Evolutionary conservation across 2,888 invertebrate species (phyloP).

Genomic region (Yponomeuta malinellus): DNA sequence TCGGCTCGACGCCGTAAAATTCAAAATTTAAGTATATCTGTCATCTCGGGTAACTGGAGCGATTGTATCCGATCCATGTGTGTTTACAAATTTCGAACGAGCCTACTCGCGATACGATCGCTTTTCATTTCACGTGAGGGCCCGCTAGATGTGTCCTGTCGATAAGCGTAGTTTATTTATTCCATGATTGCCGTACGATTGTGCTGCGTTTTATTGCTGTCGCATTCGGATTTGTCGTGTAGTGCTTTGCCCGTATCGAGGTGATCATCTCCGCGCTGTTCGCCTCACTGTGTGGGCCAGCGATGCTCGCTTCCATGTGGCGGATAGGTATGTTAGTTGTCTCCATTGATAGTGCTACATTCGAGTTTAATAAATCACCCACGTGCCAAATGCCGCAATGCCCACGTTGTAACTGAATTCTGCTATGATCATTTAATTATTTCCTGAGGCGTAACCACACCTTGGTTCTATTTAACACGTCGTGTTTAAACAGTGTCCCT

Average conservation of each 20-base stretch:
- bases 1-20: conserved; percentile 36
- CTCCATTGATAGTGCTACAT: conserved; percentile 23
- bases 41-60: conserved; percentile 40
- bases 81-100: conserved; percentile 39
- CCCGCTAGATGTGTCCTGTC: conserved; percentile 31
- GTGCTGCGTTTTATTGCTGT: conserved; percentile 46
- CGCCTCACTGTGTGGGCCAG: conserved; percentile 24
- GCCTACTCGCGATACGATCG: conserved; percentile 35
- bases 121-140: conserved; percentile 32
- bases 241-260: conserved; percentile 31
- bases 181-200: conserved; percentile 40
- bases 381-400: conserved; percentile 23
- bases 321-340: conserved; percentile 16
- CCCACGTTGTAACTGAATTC: conserved; percentile 25
- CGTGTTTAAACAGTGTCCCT: conserved; percentile 1
- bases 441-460: conserved; percentile 21
- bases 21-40: conserved; percentile 38
- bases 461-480: conserved; percentile 21
- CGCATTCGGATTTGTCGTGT: conserved; percentile 39
- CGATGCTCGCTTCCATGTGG: conserved; percentile 9
- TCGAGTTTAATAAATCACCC: conserved; percentile 23
- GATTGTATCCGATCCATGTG: conserved; percentile 31
- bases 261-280: conserved; percentile 25
- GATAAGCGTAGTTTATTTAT: conserved; percentile 41
- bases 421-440: conserved; percentile 23